These are phyloP conservation scores for Notoglanidium macrostoma DNA, from an alignment of 2,797 vertebrate species.

Conservation along the genomic window DNA sequence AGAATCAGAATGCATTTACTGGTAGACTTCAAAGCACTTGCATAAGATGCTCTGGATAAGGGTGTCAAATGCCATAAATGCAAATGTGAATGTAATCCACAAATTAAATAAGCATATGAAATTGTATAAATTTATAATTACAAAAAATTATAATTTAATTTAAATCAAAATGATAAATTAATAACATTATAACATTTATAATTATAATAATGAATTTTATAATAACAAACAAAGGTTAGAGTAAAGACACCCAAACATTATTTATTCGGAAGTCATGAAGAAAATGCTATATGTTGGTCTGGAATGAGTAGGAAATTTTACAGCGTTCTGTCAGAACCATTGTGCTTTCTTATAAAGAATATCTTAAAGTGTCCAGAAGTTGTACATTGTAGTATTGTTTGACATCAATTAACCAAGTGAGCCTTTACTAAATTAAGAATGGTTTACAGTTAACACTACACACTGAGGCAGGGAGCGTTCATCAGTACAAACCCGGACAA, in stretches of 20 bases:
- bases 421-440: neutral
- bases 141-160: too few relatives aligned
- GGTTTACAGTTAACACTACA: neutral
- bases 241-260: neutral
- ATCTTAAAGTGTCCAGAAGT: neutral
- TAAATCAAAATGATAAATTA: too few relatives aligned
- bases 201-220: neutral
- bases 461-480: neutral
- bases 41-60: too few relatives aligned
- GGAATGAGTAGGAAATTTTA: neutral
- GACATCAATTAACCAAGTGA: conserved; percentile 7
- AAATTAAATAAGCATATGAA: neutral
- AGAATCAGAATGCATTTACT: too few relatives aligned
- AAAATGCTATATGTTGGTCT: neutral
- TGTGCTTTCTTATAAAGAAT: neutral
- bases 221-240: neutral
- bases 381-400: conserved; percentile 3
- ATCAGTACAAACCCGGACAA: neutral
- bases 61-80: too few relatives aligned
- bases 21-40: too few relatives aligned
- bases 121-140: neutral
- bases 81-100: neutral
- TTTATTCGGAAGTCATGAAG: neutral
- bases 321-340: neutral
- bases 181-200: too few relatives aligned